Evolutionary conservation across 2,888 invertebrate species (phyloP), one percentile per base, ranked within the genome.

Genomic region (Rotaria macrura): DNA sequence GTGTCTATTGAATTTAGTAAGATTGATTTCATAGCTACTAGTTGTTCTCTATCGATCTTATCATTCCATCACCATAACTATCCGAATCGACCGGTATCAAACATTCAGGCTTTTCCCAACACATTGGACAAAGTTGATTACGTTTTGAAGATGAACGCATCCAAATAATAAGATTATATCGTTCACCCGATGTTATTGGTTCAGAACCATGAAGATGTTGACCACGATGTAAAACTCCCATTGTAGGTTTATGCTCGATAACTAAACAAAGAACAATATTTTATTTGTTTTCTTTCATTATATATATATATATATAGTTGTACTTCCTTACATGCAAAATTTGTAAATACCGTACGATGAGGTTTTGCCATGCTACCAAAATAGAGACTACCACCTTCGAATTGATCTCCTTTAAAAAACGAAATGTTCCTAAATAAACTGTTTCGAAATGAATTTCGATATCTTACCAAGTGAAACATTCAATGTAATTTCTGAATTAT

Each of bases 161-260:
- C 92, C 92, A 92, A 6, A 92, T 88, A 54, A 92, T 90, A 43
- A 92, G 87, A 87, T 92, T 92, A 85, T 89, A 89, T 83, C 91
- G 88, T 83, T 89, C 89, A 0, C 92, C 92, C 52, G 87, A 83
- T 17, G 87, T 87, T 34, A 92, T 89, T 4, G 90, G 90, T 84
- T 89, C 87, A 5, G 91, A 91, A 5, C 91, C 91, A 87, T 92
- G 92, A 85, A 89, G 88, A 85, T 91, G 91, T 87, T 89, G 90
- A 25, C 91, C 91, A 85, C 91, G 88, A 87, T 92, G 92, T 23
- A 92, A 87, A 6, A 92, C 85, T 17, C 90, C 91, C 52, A 87
- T 86, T 2, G 88, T 88, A 7, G 88, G 87, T 84, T 88, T 86
- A 87, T 91, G 91, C 14, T 87, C 87, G 74, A 87, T 88, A 38